Conservation (phyloP, 2,797 vertebrate genomes). For the Lates japonicus region DNA sequence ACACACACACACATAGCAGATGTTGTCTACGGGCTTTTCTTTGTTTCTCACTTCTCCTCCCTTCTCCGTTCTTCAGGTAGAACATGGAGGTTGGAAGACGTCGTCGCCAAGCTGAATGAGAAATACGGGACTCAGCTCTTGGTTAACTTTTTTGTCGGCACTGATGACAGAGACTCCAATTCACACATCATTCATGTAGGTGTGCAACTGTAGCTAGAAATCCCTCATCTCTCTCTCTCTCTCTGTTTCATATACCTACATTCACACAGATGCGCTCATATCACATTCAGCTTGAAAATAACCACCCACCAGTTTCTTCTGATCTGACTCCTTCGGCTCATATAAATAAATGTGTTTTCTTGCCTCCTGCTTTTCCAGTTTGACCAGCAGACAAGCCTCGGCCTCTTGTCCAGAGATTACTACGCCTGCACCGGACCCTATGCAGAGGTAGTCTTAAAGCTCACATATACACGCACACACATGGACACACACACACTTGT, state of each 20-base stretch:
- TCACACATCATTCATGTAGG: conserved; percentile 95
- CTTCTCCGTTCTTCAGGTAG: conserved; percentile 79
- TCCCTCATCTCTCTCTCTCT: background rate
- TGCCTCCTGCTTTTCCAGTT: conserved; percentile 83
- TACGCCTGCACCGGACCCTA: conserved; percentile 92
- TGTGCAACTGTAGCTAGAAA: conserved; percentile 63
- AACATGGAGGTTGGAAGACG: conserved; percentile 90
- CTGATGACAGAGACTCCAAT: conserved; percentile 93
- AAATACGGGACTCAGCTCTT: conserved; percentile 93
- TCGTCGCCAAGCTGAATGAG: conserved; percentile 90
- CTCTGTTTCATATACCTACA: background rate
- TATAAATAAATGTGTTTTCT: conserved; percentile 47
- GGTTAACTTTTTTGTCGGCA: conserved; percentile 94
- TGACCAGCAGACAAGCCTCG: conserved; percentile 92
- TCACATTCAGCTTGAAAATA: conserved; percentile 16
- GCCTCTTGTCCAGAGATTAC: conserved; percentile 94
- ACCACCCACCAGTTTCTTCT: conserved; percentile 6
- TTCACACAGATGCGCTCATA: background rate
- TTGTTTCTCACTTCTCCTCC: background rate
- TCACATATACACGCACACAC: conserved; percentile 20
- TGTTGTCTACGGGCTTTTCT: background rate
- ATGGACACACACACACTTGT: background rate
- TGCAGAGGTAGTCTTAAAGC: conserved; percentile 86
- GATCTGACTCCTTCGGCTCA: conserved; percentile 15
- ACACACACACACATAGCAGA: background rate